Conservation (phyloP, 2,888 invertebrate species). For the Erynnis tages region DNA sequence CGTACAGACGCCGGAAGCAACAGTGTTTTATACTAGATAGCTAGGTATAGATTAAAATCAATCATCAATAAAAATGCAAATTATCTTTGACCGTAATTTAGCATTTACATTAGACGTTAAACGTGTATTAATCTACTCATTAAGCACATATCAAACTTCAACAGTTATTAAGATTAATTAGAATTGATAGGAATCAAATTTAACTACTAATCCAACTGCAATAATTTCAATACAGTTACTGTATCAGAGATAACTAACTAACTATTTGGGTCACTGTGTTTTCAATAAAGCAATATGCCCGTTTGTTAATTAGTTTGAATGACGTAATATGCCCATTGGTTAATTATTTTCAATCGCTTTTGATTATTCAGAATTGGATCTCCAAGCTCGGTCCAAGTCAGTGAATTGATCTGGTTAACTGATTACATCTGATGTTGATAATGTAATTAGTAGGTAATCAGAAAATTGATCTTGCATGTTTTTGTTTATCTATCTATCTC, state of each 20-base stretch:
- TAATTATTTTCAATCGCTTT: conserved; percentile 20
- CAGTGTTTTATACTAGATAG: too few relatives aligned
- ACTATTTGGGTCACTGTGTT: conserved; percentile 18
- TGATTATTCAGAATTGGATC: conserved; percentile 12
- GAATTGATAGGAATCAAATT: conserved; percentile 4
- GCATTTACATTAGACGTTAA: too few relatives aligned
- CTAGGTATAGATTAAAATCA: too few relatives aligned
- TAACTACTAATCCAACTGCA: background rate
- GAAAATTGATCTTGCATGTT: too few relatives aligned
- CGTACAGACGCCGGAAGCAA: too few relatives aligned
- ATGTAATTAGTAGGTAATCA: too few relatives aligned
- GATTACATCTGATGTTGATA: too few relatives aligned
- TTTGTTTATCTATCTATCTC: too few relatives aligned
- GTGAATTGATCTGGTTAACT: background rate
- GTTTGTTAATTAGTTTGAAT: conserved; percentile 10
- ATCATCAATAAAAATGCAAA: too few relatives aligned
- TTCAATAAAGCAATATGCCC: conserved; percentile 8
- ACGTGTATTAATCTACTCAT: too few relatives aligned
- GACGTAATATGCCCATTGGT: conserved; percentile 12
- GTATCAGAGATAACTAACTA: conserved; percentile 7
- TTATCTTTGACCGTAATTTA: too few relatives aligned
- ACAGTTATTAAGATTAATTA: conserved; percentile 2
- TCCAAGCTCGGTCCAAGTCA: background rate
- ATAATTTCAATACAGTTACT: conserved; percentile 7
- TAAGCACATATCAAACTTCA: too few relatives aligned